Evolutionary conservation across 92 coral and sea anemone species (phyloP).

Genomic region (Siderastrea siderea): DNA sequence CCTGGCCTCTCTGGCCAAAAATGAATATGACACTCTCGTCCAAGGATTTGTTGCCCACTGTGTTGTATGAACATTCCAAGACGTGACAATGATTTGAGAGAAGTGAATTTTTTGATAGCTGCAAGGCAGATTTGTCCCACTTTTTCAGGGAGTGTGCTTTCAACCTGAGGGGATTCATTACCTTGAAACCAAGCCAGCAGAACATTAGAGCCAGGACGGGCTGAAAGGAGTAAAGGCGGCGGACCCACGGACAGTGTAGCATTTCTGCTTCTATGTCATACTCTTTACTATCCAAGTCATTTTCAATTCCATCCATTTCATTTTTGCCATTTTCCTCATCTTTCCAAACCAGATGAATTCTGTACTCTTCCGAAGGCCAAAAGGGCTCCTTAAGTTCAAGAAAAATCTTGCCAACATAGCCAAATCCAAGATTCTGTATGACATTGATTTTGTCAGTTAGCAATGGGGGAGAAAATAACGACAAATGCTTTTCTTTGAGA

Average conservation of each 20-base stretch:
- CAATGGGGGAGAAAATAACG: slow-evolving; percentile 45
- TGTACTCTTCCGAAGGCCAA: slow-evolving; percentile 48
- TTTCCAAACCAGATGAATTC: slow-evolving; percentile 33
- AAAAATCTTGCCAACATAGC: slow-evolving; percentile 46
- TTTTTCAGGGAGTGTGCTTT: slow-evolving; percentile 47
- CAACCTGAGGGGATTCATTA: slow-evolving; percentile 55
- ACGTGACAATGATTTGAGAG: slow-evolving; percentile 33
- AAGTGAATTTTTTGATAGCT: slow-evolving; percentile 42
- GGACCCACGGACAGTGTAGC: slow-evolving; percentile 42
- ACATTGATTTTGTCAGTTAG: slow-evolving; percentile 52
- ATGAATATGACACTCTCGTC: slow-evolving; percentile 60
- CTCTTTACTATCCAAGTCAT: not conserved
- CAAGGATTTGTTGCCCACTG: slow-evolving; percentile 60
- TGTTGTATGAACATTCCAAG: slow-evolving; percentile 50
- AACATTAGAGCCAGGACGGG: slow-evolving; percentile 42
- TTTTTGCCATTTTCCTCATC: not conserved
- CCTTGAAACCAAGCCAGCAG: slow-evolving; percentile 62
- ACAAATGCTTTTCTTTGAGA: slow-evolving; percentile 35
- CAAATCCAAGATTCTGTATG: slow-evolving; percentile 64
- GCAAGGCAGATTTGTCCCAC: slow-evolving; percentile 49
- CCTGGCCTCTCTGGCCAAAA: slow-evolving; percentile 37
- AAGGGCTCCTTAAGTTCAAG: slow-evolving; percentile 67
- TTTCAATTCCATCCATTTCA: not conserved
- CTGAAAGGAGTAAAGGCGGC: slow-evolving; percentile 24
- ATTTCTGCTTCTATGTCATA: not conserved